Base-by-base conservation (phyloP, 2,797 vertebrate species). In the Psittacula echo region DNA sequence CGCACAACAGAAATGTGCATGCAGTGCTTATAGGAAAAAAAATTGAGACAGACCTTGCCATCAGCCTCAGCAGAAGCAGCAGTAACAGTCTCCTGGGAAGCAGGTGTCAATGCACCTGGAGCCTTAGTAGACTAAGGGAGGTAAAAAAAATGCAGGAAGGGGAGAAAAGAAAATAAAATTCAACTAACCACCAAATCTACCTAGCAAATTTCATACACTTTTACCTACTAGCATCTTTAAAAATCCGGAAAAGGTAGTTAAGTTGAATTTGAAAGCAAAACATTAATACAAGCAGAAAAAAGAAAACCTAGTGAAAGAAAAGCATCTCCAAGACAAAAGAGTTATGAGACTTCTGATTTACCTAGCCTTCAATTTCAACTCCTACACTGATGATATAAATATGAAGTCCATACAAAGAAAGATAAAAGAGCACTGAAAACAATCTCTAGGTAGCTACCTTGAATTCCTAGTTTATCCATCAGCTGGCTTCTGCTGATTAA, bases 41-140 rank as follows among this genome's bases (percentile, higher is more conserved):
- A 83, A 89, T 95, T 88, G 98, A 95, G 98, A 99, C 99, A 99
- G 98, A 99, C 99, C 99, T 99, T 99, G 97, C 98, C 97, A 97
- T 99, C 99, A 96, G 98, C 98, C 98, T 99, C 99, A 96, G 98
- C 97, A 97, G 98, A 98, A 96, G 97, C 96, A 97, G 98, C 97
- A 96, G 97, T 89, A 96, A 98, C 94, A 97, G 97, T 96, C 97
- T 99, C 99, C 94, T 98, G 98, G 97, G 98, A 98, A 92, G 98
- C 97, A 94, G 98, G 96, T 98, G 98, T 93, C 96, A 98, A 98
- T 97, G 98, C 98, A 98, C 98, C 98, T 67, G 98, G 98, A 98
- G 98, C 98, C 98, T 99, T 99, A 98, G 98, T 92, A 91, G 98
- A 98, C 99, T 99, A 98, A 93, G 98, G 93, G 97, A 95, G 98